Evolutionary conservation across 2,888 invertebrate genomes (phyloP), one percentile per base, ranked within the genome.

Genomic region (Eulithis testata): DNA sequence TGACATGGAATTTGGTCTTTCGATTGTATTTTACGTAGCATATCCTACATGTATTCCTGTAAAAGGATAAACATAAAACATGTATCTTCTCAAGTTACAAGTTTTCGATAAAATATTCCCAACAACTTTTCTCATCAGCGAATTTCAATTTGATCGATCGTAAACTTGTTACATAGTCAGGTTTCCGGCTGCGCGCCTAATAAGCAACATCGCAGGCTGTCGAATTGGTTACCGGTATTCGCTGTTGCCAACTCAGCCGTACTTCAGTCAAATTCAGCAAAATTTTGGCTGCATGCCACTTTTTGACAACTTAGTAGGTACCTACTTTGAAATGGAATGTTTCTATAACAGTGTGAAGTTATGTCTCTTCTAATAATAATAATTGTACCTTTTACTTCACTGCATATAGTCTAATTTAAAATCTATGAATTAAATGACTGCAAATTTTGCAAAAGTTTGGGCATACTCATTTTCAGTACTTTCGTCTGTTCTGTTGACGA

Each of bases 181-280:
- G 60, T 63, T 67, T 67, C 63, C 66, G 63, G 60, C 47, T 63
- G 63, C 56, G 51, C 60, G 59, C 58, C 63, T 63, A 67, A 67
- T 67, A 67, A 60, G 63, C 63, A 63, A 67, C 63, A 63, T 60
- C 44, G 60, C 60, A 56, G 49, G 21, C 57, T 65, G 54, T 53
- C 57, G 56, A 60, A 50, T 49, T 56, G 56, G 51, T 60, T 31
- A 56, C 63, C 55, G 66, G 51, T 8, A 40, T 53, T 36, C 37
- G 36, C 49, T 60, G 53, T 60, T 63, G 60, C 66, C 60, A 66
- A 60, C 56, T 63, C 40, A 40, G 31, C 40, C 40, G 27, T 27
- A 44, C 58, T 51, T 54, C 31, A 50, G 60, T 27, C 45, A 62
- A 54, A 66, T 66, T 36, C 37, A 54, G 62, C 58, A 4, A 50